Conservation (phyloP, 2,888 invertebrate species). For the Polydrusus tereticollis region DNA sequence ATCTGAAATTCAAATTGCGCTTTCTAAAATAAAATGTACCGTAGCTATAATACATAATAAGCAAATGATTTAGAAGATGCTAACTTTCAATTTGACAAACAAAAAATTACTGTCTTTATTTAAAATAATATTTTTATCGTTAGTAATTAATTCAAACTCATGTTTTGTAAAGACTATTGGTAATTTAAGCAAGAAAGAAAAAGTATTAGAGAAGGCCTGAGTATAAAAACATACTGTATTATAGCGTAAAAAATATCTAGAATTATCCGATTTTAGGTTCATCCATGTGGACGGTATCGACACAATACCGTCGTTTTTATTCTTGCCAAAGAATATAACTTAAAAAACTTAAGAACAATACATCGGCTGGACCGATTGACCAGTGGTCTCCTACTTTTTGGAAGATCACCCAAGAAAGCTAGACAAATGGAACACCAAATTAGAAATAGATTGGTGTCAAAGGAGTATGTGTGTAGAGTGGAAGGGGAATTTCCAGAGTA, state of each 20-base stretch:
- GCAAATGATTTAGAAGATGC: no score
- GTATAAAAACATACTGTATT: no score
- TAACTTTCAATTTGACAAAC: no score
- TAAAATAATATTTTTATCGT: no score
- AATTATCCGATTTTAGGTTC: constrained; percentile 75
- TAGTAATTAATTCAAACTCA: no score
- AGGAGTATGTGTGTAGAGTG: constrained; percentile 95
- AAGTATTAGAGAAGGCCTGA: no score
- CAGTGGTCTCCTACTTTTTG: constrained; percentile 91
- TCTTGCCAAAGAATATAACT: constrained; percentile 94
- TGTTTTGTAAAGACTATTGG: no score
- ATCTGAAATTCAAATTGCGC: no score
- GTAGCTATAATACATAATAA: no score
- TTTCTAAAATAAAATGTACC: no score
- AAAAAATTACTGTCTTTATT: no score
- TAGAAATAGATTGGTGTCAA: constrained; percentile 89
- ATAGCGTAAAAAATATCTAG: not conserved
- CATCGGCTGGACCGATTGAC: constrained; percentile 97
- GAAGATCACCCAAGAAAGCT: constrained; percentile 93
- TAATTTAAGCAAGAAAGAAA: no score
- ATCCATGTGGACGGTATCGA: constrained; percentile 97
- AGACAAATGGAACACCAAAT: constrained; percentile 97
- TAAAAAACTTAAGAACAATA: constrained; percentile 93
- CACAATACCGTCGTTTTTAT: constrained; percentile 98
- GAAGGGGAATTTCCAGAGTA: constrained; percentile 95